These are phyloP conservation scores for Eriocheir sinensis DNA, from an alignment of 1,140 invertebrate genomes.

Conservation along the genomic window DNA sequence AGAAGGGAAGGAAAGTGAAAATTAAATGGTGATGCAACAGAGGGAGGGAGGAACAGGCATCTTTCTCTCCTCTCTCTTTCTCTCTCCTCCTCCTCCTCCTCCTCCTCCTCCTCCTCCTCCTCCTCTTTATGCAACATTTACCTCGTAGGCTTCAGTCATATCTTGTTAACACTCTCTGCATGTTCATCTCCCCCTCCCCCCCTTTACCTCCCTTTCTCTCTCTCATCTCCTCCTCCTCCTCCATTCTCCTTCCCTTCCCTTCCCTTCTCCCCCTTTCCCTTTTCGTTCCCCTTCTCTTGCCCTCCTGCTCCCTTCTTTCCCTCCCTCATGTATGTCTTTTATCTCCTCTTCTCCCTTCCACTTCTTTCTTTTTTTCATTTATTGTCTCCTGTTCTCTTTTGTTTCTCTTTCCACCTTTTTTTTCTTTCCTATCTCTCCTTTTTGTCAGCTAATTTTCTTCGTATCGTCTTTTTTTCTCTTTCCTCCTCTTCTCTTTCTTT, in stretches of 20 bases:
- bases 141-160: background rate
- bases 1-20: background rate
- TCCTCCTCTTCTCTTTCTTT: background rate
- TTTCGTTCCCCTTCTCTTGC: no score
- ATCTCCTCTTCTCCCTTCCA: background rate
- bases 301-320: background rate
- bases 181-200: background rate
- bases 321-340: no score
- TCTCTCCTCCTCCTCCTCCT: background rate
- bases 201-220: background rate
- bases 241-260: background rate
- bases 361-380: background rate
- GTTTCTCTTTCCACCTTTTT: no score
- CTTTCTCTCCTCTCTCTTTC: constrained; percentile 33
- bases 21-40: background rate
- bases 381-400: background rate
- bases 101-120: background rate
- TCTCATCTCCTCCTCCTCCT: background rate
- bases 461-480: background rate
- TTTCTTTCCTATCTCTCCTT: no score
- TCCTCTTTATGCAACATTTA: no score
- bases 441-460: no score
- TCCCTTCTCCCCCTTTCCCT: background rate
- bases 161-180: background rate
- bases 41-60: background rate